These are phyloP conservation scores for Neogale vison DNA, from an alignment of 2,113 vertebrate species.

Conservation along the genomic window DNA sequence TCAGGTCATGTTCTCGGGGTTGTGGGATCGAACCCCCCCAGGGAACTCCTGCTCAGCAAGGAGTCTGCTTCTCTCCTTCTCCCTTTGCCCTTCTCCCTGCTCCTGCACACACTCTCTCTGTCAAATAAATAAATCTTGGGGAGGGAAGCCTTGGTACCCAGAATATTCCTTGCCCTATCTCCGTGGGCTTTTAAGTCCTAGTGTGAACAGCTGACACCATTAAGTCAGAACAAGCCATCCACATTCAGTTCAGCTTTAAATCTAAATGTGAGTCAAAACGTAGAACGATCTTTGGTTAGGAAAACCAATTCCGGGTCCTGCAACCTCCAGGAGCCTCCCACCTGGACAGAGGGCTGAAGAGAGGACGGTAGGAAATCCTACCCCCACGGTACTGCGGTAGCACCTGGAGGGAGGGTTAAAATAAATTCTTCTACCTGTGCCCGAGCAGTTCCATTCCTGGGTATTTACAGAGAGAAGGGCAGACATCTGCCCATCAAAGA, in stretches of 20 bases:
- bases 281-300: background rate
- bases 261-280: background rate
- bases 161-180: background rate
- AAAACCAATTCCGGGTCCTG: background rate
- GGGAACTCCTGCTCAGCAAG: background rate
- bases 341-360: background rate
- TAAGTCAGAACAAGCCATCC: background rate
- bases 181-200: background rate
- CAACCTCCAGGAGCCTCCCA: background rate
- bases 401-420: background rate
- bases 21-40: background rate
- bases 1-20: background rate
- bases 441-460: rapidly evolving
- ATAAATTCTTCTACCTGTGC: rapidly evolving
- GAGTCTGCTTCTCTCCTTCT: background rate
- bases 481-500: background rate
- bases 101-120: background rate
- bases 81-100: background rate
- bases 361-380: background rate
- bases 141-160: background rate
- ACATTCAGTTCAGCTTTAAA: background rate
- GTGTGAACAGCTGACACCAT: background rate
- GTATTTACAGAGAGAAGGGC: background rate
- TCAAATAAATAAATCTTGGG: background rate
- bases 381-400: background rate